A percentile compares a stretch with the other conserved stretches of the same genome.
phyloP scores from a whole-genome alignment of 2,113 vertebrate species.

The Nycticebus coucang region DNA sequence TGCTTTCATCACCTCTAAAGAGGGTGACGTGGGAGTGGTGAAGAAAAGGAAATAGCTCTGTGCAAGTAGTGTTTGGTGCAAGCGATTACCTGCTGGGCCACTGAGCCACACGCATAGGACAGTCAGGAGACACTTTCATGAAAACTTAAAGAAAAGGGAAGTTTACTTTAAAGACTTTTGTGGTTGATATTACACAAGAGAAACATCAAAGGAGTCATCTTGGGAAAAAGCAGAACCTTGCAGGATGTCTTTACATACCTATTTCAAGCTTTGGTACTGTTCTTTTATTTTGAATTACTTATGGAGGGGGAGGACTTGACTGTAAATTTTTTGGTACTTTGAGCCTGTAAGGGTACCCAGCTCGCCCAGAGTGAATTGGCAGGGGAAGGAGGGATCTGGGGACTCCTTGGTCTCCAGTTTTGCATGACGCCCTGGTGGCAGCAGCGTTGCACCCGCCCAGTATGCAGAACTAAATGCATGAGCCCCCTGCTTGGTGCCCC shows the following conservation, averaged over 20 bases:
- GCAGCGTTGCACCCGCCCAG: slow-evolving; percentile 90
- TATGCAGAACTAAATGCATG: slow-evolving; percentile 96
- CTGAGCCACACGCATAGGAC: too few species aligned
- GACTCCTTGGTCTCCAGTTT: slow-evolving; percentile 63
- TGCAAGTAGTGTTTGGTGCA: background rate
- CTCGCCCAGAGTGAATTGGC: background rate
- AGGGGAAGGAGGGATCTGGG: slow-evolving; percentile 31
- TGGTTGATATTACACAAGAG: slow-evolving; percentile 30
- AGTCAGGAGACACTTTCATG: background rate
- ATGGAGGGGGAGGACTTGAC: background rate
- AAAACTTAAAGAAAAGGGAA: background rate
- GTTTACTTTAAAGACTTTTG: background rate
- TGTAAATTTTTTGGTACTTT: background rate
- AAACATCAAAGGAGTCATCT: background rate
- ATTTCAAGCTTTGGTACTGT: background rate
- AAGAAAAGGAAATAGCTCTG: background rate
- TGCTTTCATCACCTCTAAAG: background rate
- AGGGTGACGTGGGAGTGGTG: background rate
- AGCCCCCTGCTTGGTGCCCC: slow-evolving; percentile 97
- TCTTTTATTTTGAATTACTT: slow-evolving; percentile 28
- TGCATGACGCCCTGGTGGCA: slow-evolving; percentile 93
- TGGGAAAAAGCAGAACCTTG: background rate
- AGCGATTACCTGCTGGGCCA: background rate
- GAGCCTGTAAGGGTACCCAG: background rate
- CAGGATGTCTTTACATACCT: background rate